Conservation (phyloP, 2,113 vertebrate species). For the Oncorhynchus kisutch region DNA sequence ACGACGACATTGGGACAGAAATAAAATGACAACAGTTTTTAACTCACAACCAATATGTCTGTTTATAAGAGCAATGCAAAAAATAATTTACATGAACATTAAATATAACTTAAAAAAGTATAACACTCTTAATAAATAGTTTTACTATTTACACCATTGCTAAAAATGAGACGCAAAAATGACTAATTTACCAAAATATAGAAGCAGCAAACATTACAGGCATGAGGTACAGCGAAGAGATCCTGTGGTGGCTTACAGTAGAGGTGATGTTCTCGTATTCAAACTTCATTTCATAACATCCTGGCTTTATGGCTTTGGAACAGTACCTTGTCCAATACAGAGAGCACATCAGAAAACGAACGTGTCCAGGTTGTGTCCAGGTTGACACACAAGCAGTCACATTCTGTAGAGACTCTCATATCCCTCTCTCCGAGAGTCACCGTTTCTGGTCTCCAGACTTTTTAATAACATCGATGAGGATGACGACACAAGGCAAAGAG, state of each 20-base stretch:
- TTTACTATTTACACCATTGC: slow-evolving; percentile 99
- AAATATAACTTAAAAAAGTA: slow-evolving; percentile 99
- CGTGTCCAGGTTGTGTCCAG: slow-evolving; percentile 67
- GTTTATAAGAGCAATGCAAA: slow-evolving; percentile 91
- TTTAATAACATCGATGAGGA: slow-evolving; percentile 8
- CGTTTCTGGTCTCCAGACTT: slow-evolving; percentile 28
- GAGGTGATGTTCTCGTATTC: slow-evolving; percentile 81
- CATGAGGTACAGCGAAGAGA: slow-evolving; percentile 93
- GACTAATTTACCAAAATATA: slow-evolving; percentile 85
- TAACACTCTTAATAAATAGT: slow-evolving; percentile 99
- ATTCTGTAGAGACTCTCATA: slow-evolving; percentile 56
- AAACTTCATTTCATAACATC: slow-evolving; percentile 74
- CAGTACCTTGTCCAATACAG: slow-evolving; percentile 76
- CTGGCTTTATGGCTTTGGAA: slow-evolving; percentile 78
- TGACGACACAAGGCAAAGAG: slow-evolving; percentile 33
- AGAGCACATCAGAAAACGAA: slow-evolving; percentile 75
- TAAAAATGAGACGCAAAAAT: slow-evolving; percentile 86
- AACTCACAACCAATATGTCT: slow-evolving; percentile 71
- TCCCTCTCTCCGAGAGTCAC: slow-evolving; percentile 14
- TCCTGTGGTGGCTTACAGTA: slow-evolving; percentile 85
- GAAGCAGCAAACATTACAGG: slow-evolving; percentile 97
- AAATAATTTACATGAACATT: slow-evolving; percentile 99
- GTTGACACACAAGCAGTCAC: slow-evolving; percentile 74
- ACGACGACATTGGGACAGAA: slow-evolving; percentile 28
- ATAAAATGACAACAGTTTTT: slow-evolving; percentile 46